phyloP scores from a whole-genome alignment of 2,888 invertebrate genomes.

The Lissonota sp. region DNA sequence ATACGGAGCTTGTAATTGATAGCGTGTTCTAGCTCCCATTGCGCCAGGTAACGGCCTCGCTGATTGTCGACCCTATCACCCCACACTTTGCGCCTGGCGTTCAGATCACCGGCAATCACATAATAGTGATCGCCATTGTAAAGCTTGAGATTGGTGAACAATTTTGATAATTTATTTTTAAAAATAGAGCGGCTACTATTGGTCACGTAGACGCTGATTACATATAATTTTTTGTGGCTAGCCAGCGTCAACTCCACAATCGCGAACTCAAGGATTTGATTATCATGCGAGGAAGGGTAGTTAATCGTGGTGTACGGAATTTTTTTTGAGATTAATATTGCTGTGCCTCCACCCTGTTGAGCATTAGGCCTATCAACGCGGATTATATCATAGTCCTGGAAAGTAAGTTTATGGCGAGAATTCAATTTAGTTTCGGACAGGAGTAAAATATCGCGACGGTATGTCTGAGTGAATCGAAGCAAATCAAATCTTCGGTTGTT shows the following conservation, averaged over 20 bases:
- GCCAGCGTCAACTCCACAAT: constrained; percentile 48
- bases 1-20: neutral
- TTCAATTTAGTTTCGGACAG: constrained; percentile 29
- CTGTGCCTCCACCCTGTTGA: constrained; percentile 63
- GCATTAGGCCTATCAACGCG: constrained; percentile 52
- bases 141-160: constrained; percentile 21
- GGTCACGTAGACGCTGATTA: constrained; percentile 60
- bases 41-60: constrained; percentile 31
- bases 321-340: constrained; percentile 61
- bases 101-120: constrained; percentile 32
- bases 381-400: constrained; percentile 53
- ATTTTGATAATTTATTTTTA: neutral
- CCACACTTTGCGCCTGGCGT: neutral
- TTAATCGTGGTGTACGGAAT: constrained; percentile 50
- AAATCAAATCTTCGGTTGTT: constrained; percentile 3
- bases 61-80: neutral
- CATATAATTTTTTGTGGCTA: constrained; percentile 44
- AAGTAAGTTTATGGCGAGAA: constrained; percentile 47
- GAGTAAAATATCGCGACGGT: constrained; percentile 8
- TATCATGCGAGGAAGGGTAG: constrained; percentile 4
- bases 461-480: neutral
- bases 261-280: constrained; percentile 45
- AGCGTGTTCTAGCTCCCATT: constrained; percentile 21
- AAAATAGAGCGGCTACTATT: constrained; percentile 2
- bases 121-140: constrained; percentile 7